phyloP scores from a whole-genome alignment of 2,888 invertebrate genomes.

The Epiblema foenella region DNA sequence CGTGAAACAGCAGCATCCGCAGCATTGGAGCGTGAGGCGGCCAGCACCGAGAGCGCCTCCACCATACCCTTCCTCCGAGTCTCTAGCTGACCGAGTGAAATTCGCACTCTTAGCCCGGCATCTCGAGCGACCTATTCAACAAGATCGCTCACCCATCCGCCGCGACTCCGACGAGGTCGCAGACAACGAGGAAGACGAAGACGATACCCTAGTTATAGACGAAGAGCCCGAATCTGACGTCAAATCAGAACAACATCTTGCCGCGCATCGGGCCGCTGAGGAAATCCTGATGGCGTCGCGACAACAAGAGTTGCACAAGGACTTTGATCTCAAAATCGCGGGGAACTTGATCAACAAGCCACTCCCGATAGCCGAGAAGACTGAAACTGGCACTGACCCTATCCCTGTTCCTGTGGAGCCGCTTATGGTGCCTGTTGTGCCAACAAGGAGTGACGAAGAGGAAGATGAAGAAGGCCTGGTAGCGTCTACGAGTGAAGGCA shows the following conservation, averaged over 20 bases:
- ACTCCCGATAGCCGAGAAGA: conserved; percentile 63
- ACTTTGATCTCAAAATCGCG: conserved; percentile 82
- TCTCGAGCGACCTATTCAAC: conserved; percentile 85
- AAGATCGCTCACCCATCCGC: conserved; percentile 72
- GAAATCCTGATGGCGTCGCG: conserved; percentile 84
- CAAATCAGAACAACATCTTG: conserved; percentile 69
- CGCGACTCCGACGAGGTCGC: conserved; percentile 85
- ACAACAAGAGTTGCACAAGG: conserved; percentile 77
- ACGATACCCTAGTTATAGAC: conserved; percentile 88
- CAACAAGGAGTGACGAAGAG: conserved; percentile 83
- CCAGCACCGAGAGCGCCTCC: conserved; percentile 76
- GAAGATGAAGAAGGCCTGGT: conserved; percentile 93
- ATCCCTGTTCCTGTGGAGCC: conserved; percentile 87
- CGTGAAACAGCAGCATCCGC: conserved; percentile 97
- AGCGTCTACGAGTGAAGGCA: conserved; percentile 92
- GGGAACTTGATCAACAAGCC: conserved; percentile 85
- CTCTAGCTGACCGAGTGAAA: conserved; percentile 83
- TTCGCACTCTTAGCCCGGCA: conserved; percentile 92
- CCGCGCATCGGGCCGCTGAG: conserved; percentile 84
- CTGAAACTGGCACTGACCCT: conserved; percentile 76
- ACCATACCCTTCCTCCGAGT: conserved; percentile 68
- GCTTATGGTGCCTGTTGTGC: conserved; percentile 89
- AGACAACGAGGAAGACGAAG: conserved; percentile 87
- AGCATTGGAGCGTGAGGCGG: conserved; percentile 93
- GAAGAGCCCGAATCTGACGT: conserved; percentile 80